Conservation (phyloP, 2,888 invertebrate species). For the Listrodromus nycthemerus region DNA sequence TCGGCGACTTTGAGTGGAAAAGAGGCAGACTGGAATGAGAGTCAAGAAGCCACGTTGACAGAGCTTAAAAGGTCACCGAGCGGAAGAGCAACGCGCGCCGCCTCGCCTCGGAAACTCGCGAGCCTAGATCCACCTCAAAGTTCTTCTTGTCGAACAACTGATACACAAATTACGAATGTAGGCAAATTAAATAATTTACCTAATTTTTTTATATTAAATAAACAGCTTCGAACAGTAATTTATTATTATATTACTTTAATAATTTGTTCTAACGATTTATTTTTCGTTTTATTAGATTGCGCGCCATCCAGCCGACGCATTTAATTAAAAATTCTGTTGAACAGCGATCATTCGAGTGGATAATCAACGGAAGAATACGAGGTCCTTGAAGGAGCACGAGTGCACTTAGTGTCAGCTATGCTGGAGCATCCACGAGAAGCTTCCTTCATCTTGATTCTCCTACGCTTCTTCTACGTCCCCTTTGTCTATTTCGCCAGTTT, state of each 20-base stretch:
- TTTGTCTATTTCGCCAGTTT: conserved; percentile 54
- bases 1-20: conserved; percentile 55
- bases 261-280: too few species aligned
- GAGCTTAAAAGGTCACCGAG: conserved; percentile 59
- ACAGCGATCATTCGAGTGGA: background rate
- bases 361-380: background rate
- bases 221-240: too few species aligned
- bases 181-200: background rate
- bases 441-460: conserved; percentile 1
- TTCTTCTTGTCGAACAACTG: conserved; percentile 15
- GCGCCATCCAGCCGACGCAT: too few species aligned
- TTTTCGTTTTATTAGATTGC: too few species aligned
- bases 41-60: conserved; percentile 53
- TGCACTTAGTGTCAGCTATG: background rate
- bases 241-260: too few species aligned
- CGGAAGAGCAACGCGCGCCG: conserved; percentile 43
- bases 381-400: background rate
- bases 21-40: conserved; percentile 20
- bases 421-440: background rate
- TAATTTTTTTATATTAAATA: too few species aligned
- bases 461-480: conserved; percentile 37
- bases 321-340: background rate
- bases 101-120: conserved; percentile 47
- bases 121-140: conserved; percentile 38
- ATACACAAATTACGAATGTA: conserved; percentile 23